A percentile compares a stretch with the other conserved stretches of the same genome.
phyloP scores from a whole-genome alignment of 2,888 invertebrate genomes.

The Synanthedon formicaeformis region DNA sequence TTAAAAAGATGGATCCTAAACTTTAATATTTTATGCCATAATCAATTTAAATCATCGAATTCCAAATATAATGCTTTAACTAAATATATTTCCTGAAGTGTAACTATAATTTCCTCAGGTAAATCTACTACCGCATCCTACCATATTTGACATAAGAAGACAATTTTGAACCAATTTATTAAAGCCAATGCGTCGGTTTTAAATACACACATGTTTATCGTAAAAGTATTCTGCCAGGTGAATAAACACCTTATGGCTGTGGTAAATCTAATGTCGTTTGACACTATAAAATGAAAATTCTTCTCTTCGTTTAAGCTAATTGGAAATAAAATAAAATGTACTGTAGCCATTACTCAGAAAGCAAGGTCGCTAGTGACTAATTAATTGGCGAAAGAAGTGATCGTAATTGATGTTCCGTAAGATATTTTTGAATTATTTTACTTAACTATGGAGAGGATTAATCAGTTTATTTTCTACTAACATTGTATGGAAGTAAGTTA shows the following conservation, averaged over 20 bases:
- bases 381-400: conserved; percentile 38
- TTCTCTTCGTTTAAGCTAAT: conserved; percentile 28
- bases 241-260: neutral
- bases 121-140: too few relatives aligned
- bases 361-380: conserved; percentile 37
- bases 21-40: too few relatives aligned
- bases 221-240: neutral
- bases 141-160: too few relatives aligned
- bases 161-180: too few relatives aligned
- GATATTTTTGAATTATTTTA: neutral
- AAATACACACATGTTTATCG: neutral
- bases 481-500: too few relatives aligned
- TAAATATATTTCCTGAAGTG: too few relatives aligned
- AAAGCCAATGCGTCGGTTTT: neutral
- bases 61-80: too few relatives aligned
- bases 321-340: conserved; percentile 44
- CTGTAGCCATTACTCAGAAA: conserved; percentile 32
- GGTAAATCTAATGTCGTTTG: neutral
- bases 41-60: too few relatives aligned
- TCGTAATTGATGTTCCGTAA: conserved; percentile 9
- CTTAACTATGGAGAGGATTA: too few relatives aligned
- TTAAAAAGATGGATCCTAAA: too few relatives aligned
- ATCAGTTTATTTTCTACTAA: too few relatives aligned
- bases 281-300: conserved; percentile 12
- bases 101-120: too few relatives aligned